Conservation (phyloP, 2,113 vertebrate genomes). For the Pogonocichla stellata region DNA sequence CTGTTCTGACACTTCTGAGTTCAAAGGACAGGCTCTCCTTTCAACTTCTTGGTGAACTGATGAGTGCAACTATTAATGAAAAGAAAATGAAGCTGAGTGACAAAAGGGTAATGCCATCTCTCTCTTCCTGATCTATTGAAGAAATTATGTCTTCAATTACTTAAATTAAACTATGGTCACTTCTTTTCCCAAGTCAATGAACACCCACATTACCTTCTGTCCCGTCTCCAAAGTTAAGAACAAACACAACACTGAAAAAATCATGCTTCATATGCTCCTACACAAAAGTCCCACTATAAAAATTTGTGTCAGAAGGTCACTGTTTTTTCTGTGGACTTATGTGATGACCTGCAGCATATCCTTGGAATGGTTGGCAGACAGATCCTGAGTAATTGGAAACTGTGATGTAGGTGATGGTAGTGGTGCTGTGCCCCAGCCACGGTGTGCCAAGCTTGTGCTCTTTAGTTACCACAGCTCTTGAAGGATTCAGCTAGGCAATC, state of each 20-base stretch:
- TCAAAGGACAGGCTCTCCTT: conserved; percentile 20
- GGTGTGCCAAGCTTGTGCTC: neutral
- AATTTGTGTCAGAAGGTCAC: neutral
- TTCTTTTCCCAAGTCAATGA: neutral
- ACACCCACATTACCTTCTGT: neutral
- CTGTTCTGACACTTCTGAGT: conserved; percentile 8
- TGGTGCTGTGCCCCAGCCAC: neutral
- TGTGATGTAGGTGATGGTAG: neutral
- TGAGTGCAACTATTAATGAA: conserved; percentile 24
- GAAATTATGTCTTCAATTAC: neutral
- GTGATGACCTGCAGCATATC: neutral
- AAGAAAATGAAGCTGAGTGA: neutral
- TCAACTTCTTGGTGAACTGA: neutral
- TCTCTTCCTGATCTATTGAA: neutral
- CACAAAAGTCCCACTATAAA: neutral
- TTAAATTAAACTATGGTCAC: neutral
- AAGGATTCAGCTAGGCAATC: conserved; percentile 70
- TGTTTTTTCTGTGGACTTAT: neutral
- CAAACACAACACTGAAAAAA: neutral
- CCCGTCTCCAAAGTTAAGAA: neutral
- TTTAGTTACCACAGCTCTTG: conserved; percentile 33
- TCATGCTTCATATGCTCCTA: neutral
- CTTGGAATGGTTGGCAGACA: conserved; percentile 14
- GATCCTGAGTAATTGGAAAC: conserved; percentile 20
- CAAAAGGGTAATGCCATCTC: neutral